Percentiles rank a stretch among this genome's conserved stretches.
These are phyloP conservation scores for Sander vitreus DNA, from an alignment of 2,113 vertebrate genomes.

Conservation along the genomic window DNA sequence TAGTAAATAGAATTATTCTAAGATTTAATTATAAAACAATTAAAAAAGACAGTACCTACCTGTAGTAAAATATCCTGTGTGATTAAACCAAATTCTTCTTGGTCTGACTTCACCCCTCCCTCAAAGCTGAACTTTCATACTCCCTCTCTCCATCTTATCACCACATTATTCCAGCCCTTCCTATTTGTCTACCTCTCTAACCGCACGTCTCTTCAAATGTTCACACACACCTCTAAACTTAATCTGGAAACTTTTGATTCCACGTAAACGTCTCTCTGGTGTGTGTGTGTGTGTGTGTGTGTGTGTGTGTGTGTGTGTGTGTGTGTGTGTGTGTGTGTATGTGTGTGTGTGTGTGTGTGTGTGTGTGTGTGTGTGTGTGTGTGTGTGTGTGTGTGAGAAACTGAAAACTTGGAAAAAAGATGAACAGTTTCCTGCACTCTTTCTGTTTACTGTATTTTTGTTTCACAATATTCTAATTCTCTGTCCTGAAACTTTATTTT, in stretches of 20 bases:
- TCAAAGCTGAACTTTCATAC: constrained; percentile 78
- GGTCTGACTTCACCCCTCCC: constrained; percentile 26
- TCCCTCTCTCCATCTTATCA: constrained; percentile 33
- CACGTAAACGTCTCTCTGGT: not conserved
- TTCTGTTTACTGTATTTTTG: not conserved
- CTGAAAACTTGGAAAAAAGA: too few relatives aligned
- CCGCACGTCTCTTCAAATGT: constrained; percentile 52
- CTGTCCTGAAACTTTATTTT: not conserved
- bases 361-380: not conserved
- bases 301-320: not conserved
- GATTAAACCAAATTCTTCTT: constrained; percentile 32
- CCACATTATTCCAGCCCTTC: constrained; percentile 49
- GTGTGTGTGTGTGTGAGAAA: too few relatives aligned
- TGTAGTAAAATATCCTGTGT: constrained; percentile 45
- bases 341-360: too few relatives aligned
- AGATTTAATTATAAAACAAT: not conserved
- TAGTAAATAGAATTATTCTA: not conserved
- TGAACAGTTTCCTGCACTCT: not conserved
- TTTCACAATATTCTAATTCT: not conserved
- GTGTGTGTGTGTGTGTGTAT: too few relatives aligned
- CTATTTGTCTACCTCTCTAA: constrained; percentile 32
- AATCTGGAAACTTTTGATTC: constrained; percentile 33
- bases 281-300: not conserved
- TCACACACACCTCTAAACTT: constrained; percentile 45
- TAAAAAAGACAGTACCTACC: constrained; percentile 51